phyloP scores from a whole-genome alignment of 2,888 invertebrate genomes.

The Morpho helenor region DNA sequence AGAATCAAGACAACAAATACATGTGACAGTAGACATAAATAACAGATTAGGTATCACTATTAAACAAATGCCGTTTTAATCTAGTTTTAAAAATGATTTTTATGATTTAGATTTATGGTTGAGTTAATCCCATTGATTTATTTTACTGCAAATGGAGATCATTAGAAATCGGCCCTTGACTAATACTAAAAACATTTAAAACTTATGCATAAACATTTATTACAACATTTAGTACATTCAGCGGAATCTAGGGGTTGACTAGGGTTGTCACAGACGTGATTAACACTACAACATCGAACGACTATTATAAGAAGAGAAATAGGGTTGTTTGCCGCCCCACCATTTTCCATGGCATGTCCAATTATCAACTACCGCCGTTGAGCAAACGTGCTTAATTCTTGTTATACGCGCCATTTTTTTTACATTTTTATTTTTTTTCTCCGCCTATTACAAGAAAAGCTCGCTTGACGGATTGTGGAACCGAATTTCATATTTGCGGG shows the following conservation, averaged over 20 bases:
- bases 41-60: no score
- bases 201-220: conserved; percentile 4
- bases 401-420: conserved; percentile 10
- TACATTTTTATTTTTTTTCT: conserved; percentile 15
- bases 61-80: no score
- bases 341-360: conserved; percentile 13
- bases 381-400: conserved; percentile 2
- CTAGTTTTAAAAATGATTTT: no score
- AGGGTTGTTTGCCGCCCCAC: conserved; percentile 53
- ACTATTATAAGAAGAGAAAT: conserved; percentile 30
- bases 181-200: conserved; percentile 4
- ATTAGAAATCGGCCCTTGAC: conserved; percentile 3
- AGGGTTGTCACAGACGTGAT: conserved; percentile 62
- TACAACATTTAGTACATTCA: conserved; percentile 7
- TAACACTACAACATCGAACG: conserved; percentile 55
- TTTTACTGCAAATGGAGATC: background rate
- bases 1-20: no score
- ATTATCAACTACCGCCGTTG: conserved; percentile 15
- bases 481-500: conserved; percentile 17
- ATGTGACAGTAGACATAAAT: no score
- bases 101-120: no score
- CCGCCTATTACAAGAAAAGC: conserved; percentile 7
- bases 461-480: conserved; percentile 17
- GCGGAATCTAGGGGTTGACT: conserved; percentile 49
- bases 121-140: no score